phyloP scores from a whole-genome alignment of 2,888 invertebrate species.

The Mimumesa dahlbomi region DNA sequence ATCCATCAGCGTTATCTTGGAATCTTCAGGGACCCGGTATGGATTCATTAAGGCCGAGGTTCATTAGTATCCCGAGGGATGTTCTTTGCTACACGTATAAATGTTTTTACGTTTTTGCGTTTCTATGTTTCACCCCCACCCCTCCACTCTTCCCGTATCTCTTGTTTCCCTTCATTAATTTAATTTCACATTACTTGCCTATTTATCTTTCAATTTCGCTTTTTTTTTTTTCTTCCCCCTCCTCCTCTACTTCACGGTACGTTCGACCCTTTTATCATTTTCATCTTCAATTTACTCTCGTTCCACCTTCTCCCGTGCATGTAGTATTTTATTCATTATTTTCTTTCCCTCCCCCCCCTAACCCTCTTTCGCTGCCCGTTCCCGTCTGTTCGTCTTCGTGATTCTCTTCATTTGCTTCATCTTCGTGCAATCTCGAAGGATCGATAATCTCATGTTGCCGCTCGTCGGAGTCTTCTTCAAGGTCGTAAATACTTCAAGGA shows the following conservation, averaged over 20 bases:
- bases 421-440: slow-evolving; percentile 27
- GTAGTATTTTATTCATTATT: background rate
- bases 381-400: too few relatives aligned
- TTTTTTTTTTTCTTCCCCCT: background rate
- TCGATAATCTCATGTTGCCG: slow-evolving; percentile 59
- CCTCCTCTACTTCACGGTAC: background rate
- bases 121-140: background rate
- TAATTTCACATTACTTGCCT: background rate
- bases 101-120: slow-evolving; percentile 28
- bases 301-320: background rate
- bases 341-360: background rate
- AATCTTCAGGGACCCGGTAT: slow-evolving; percentile 64
- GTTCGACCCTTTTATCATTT: background rate
- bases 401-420: slow-evolving; percentile 9
- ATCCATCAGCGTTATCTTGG: slow-evolving; percentile 66
- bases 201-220: too few relatives aligned
- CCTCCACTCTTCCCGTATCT: slow-evolving; percentile 3
- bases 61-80: slow-evolving; percentile 72
- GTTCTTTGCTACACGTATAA: slow-evolving; percentile 49
- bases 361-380: background rate
- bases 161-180: background rate
- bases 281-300: background rate
- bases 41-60: slow-evolving; percentile 76
- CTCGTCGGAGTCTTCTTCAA: slow-evolving; percentile 19
- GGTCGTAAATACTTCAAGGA: slow-evolving; percentile 66